phyloP scores from a whole-genome alignment of 2,797 vertebrate genomes.

The Sciurus carolinensis region DNA sequence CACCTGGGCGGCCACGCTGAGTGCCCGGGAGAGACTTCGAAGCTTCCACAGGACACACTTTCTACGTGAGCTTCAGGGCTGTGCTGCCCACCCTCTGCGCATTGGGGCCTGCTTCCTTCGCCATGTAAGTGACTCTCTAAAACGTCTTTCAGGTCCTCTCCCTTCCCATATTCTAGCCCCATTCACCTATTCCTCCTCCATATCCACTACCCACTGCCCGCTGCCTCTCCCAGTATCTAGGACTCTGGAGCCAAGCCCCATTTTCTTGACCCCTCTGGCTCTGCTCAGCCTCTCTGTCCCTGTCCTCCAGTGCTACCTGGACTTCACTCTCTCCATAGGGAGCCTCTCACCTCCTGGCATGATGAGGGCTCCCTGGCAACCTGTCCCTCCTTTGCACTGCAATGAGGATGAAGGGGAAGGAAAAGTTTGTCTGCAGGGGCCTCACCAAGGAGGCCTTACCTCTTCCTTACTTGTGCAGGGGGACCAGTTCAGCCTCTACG shows the following conservation, averaged over 20 bases:
- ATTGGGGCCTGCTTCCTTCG: constrained; percentile 95
- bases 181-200: neutral
- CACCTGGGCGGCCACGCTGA: constrained; percentile 90
- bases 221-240: neutral
- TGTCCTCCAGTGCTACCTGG: neutral
- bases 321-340: neutral
- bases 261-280: neutral
- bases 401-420: neutral
- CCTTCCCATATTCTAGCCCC: neutral
- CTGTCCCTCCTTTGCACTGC: neutral
- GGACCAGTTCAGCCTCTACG: constrained; percentile 94
- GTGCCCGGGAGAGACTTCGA: constrained; percentile 90
- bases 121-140: constrained; percentile 88
- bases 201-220: too few relatives aligned
- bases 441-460: neutral
- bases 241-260: neutral
- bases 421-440: neutral
- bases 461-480: constrained; percentile 87
- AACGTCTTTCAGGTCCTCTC: neutral
- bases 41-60: constrained; percentile 93
- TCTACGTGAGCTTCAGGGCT: constrained; percentile 93
- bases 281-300: neutral
- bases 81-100: constrained; percentile 92
- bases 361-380: neutral
- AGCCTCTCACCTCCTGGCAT: neutral